Evolutionary conservation across 2,113 vertebrate genomes (phyloP), one percentile per base, ranked within the genome.

Genomic region (Oryzias melastigma): DNA sequence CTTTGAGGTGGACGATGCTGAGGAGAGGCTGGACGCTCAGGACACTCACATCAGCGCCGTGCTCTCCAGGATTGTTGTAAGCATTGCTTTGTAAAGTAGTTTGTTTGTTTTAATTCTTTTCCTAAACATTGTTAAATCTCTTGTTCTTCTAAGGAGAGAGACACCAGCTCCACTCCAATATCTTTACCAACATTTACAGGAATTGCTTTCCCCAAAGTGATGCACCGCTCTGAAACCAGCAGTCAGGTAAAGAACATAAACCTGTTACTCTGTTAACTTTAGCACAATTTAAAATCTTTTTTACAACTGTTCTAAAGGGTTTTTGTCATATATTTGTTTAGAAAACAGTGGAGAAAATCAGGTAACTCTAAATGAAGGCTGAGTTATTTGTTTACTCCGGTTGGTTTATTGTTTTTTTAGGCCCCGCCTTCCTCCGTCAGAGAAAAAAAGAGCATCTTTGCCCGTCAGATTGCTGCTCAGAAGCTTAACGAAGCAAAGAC

Each of bases 11-110:
- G 94, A 95, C 59, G 93, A 97, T 79, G 77, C 92, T 1, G 95
- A 90, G 35, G 91, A 94, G 56, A 88, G 75, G 48, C 69, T 98
- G 71, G 93, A 94, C 62, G 88, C 50, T 58, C 92, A 94, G 0
- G 96, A 98, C 82, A 84, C 69, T 49, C 97, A 98, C 66, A 91
- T 99, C 89, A 98, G 93, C 60, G 94, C 94, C 16, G 93, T 99
- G 62, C 91, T 98, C 66, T 94, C 92, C 58, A 95, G 89, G 86
- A 99, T 99, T 47, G 89, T 98, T 83, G 97, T 96, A 83, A 82
- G 94, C 91, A 16, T 17, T 22, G 52, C 17, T 40, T 20, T 22
- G 52, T 6, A 55, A 44, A 41, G 5, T 24, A 42, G 20, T 7
- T 14, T 48, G 13, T 42, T 24, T 44, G 15, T 5, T n/a, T 25